These are phyloP conservation scores for Neolamprologus modestus DNA, from an alignment of 2,113 vertebrate genomes.

Conservation along the genomic window DNA sequence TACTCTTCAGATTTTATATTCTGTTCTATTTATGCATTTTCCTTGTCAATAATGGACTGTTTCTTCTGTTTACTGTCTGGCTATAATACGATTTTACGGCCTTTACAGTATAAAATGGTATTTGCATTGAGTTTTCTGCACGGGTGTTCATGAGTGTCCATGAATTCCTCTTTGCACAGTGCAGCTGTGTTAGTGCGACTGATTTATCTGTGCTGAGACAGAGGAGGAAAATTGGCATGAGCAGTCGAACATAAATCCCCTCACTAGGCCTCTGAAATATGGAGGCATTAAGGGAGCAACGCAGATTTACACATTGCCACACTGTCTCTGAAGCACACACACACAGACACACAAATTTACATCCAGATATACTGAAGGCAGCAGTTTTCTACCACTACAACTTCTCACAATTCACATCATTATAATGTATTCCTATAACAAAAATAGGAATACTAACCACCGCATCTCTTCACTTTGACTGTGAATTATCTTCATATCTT, in stretches of 20 bases:
- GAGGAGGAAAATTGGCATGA: slow-evolving; percentile 66
- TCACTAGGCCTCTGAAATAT: slow-evolving; percentile 66
- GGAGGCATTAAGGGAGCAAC: slow-evolving; percentile 63
- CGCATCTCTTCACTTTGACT: not conserved
- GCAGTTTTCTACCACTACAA: slow-evolving; percentile 17
- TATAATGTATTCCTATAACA: not conserved
- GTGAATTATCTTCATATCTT: not conserved
- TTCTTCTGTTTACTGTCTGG: not conserved
- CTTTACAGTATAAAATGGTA: slow-evolving; percentile 11
- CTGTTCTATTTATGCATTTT: not conserved
- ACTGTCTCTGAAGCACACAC: slow-evolving; percentile 28
- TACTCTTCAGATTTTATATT: not conserved
- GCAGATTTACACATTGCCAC: slow-evolving; percentile 64
- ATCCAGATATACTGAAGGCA: slow-evolving; percentile 16
- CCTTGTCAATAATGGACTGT: slow-evolving; percentile 11
- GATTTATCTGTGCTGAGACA: slow-evolving; percentile 63
- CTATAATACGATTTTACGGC: slow-evolving; percentile 15
- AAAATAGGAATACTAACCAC: not conserved
- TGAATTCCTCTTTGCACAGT: slow-evolving; percentile 10
- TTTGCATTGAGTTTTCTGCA: not conserved
- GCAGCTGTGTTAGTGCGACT: slow-evolving; percentile 58
- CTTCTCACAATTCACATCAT: slow-evolving; percentile 3
- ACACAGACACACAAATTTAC: slow-evolving; percentile 7
- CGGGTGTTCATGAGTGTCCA: not conserved
- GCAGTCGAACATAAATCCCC: slow-evolving; percentile 63